Evolutionary conservation across 2,113 vertebrate species (phyloP).

Genomic region (Rhinichthys klamathensis): DNA sequence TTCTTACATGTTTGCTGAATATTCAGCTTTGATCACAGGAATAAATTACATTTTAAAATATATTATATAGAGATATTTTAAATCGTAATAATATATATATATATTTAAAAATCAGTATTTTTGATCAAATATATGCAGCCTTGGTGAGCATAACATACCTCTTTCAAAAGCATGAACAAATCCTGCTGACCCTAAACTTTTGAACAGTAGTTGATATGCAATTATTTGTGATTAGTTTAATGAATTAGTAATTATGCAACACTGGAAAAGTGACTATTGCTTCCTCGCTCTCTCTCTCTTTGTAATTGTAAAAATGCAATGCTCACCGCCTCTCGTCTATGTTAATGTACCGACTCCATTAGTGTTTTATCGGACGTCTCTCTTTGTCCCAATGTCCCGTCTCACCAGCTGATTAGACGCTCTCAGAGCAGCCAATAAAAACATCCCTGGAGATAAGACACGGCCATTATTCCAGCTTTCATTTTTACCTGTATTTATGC

Average conservation of each 20-base stretch:
- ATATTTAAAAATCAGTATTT: neutral
- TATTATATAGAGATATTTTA: neutral
- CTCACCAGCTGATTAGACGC: conserved; percentile 17
- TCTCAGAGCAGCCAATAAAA: conserved; percentile 37
- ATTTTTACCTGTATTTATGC: conserved; percentile 33
- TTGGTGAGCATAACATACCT: neutral
- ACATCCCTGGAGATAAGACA: conserved; percentile 33
- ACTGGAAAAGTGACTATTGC: neutral
- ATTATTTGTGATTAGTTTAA: neutral
- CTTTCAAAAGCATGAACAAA: neutral
- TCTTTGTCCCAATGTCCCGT: conserved; percentile 9
- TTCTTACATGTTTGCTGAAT: neutral
- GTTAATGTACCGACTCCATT: conserved; percentile 31
- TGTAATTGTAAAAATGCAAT: neutral
- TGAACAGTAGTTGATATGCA: neutral
- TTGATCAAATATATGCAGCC: neutral
- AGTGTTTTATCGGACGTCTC: conserved; percentile 36
- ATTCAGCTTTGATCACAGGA: neutral
- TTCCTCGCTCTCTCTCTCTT: neutral
- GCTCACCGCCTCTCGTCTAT: neutral
- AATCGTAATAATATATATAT: neutral
- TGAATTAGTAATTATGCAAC: too few species aligned
- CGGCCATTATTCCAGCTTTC: conserved; percentile 31
- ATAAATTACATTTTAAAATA: neutral
- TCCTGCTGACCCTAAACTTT: neutral